A percentile compares a stretch with the other conserved stretches of the same genome.
Evolutionary conservation across 2,797 vertebrate species (phyloP).

Genomic region (Gymnothorax reevesii): DNA sequence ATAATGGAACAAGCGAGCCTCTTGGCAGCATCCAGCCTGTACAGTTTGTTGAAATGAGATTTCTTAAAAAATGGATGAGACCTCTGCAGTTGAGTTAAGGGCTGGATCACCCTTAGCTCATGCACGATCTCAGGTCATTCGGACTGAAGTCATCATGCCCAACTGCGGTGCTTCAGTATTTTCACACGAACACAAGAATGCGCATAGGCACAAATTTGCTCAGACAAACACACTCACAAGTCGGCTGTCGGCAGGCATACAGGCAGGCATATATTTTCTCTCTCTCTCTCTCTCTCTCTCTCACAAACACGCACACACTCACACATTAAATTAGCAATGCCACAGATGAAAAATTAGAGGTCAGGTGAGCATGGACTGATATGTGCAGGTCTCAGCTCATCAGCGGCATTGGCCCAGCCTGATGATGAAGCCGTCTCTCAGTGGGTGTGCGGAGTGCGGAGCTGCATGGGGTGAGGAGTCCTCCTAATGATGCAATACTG

Average conservation of each 20-base stretch:
- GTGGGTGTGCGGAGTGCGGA: not conserved
- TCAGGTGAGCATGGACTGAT: not conserved
- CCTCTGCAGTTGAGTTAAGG: not conserved
- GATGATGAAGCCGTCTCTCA: not conserved
- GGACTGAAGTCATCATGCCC: not conserved
- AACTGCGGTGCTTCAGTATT: not conserved
- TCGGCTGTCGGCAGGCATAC: not conserved
- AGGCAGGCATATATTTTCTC: not conserved
- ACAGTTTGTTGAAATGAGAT: not conserved
- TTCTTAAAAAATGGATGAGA: not conserved
- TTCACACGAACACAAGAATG: not conserved
- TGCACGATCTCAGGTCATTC: not conserved
- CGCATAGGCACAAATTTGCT: not conserved
- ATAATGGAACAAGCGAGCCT: not conserved
- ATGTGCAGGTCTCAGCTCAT: not conserved
- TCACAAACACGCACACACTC: not conserved
- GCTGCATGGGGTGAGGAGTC: not conserved
- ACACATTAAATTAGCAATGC: not conserved
- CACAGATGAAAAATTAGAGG: not conserved
- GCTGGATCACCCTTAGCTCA: no score
- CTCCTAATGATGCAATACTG: constrained; percentile 31
- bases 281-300: not conserved
- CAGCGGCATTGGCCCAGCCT: not conserved
- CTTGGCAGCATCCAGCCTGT: constrained; percentile 11
- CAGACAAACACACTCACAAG: not conserved